Conservation (phyloP, 2,888 invertebrate species). For the Aproaerema taeniolella region DNA sequence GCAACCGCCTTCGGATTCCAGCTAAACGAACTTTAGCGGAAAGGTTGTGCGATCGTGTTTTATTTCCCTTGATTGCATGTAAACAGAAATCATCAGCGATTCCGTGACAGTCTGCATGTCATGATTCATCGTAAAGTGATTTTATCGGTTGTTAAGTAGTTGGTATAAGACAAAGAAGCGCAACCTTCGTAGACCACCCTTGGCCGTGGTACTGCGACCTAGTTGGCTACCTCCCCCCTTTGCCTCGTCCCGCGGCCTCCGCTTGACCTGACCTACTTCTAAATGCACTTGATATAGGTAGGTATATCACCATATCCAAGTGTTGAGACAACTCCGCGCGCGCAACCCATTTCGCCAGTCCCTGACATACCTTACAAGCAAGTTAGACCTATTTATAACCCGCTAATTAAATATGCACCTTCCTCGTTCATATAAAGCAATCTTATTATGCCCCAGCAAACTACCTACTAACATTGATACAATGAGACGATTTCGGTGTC, state of each 20-base stretch:
- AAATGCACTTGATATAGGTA: constrained; percentile 57
- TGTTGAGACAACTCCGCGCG: constrained; percentile 31
- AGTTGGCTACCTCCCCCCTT: constrained; percentile 42
- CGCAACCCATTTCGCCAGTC: constrained; percentile 31
- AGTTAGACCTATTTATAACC: constrained; percentile 25
- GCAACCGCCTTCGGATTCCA: constrained; percentile 5
- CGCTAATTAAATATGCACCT: too few relatives aligned
- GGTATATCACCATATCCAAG: constrained; percentile 33
- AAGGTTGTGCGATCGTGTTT: too few relatives aligned
- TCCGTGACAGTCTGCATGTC: background rate
- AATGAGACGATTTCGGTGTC: too few relatives aligned
- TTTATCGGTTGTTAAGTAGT: constrained; percentile 17
- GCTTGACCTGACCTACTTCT: constrained; percentile 62
- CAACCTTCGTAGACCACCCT: constrained; percentile 71
- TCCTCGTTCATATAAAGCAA: too few relatives aligned
- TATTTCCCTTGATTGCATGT: background rate
- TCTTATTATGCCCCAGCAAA: too few relatives aligned
- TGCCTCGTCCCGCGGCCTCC: constrained; percentile 32
- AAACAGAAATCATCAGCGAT: constrained; percentile 1
- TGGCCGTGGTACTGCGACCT: constrained; percentile 72
- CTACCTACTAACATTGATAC: too few relatives aligned
- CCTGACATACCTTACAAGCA: constrained; percentile 27
- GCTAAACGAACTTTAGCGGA: constrained; percentile 2
- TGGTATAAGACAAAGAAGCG: constrained; percentile 45
- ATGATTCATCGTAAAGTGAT: background rate